Conservation (phyloP, 1,140 invertebrate genomes). For the Macrostomum lignano region DNA sequence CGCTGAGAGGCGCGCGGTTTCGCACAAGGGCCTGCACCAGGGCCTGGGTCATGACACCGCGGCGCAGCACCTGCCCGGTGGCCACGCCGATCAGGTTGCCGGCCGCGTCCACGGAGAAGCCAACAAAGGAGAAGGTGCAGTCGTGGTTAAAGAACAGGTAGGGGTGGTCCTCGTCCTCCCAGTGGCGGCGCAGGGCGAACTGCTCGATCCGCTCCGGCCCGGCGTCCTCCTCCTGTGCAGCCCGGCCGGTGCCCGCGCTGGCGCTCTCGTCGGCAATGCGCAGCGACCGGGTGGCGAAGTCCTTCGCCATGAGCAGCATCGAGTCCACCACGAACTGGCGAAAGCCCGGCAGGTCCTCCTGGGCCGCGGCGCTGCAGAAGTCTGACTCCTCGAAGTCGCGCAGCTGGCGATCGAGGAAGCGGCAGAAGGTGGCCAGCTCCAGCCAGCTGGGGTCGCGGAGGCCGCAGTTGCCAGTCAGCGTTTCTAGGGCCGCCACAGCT, state of each 20-base stretch:
- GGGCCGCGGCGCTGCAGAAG: constrained; percentile 11
- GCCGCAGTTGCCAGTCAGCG: constrained; percentile 19
- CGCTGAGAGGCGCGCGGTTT: constrained; percentile 13
- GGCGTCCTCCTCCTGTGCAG: constrained; percentile 6
- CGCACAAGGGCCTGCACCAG: constrained; percentile 11
- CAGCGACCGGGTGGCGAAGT: constrained; percentile 19
- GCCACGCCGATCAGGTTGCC: constrained; percentile 14
- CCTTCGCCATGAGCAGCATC: constrained; percentile 20
- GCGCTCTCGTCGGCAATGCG: constrained; percentile 18
- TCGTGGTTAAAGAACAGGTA: constrained; percentile 21
- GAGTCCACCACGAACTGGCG: constrained; percentile 16
- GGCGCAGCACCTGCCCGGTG: constrained; percentile 10
- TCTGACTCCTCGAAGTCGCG: constrained; percentile 14
- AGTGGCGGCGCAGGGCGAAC: too few species aligned
- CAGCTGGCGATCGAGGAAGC: constrained; percentile 19
- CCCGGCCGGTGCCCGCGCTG: too few species aligned
- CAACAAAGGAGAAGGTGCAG: constrained; percentile 14
- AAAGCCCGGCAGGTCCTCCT: constrained; percentile 17
- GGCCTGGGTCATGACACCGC: constrained; percentile 10
- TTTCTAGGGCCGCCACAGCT: too few species aligned
- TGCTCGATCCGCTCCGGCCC: background rate
- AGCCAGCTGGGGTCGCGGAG: constrained; percentile 18
- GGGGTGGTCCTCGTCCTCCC: too few species aligned
- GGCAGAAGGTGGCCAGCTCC: constrained; percentile 19
- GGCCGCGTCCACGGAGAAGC: constrained; percentile 14